Base-by-base conservation (phyloP, 2,113 vertebrate genomes). In the Vanacampus margaritifer region DNA sequence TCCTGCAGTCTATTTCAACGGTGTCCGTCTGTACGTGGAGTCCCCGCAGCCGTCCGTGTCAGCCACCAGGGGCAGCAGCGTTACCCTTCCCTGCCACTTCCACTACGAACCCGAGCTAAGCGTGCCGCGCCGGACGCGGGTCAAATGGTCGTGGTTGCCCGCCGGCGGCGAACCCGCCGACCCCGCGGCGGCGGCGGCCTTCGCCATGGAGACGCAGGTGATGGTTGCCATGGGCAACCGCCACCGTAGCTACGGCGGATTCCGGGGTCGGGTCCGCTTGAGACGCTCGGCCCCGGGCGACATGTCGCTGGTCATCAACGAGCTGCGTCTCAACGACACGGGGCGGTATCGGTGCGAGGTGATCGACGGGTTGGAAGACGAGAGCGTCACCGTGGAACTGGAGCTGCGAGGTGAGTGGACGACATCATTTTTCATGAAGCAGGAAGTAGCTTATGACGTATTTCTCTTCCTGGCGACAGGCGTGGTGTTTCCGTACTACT, bases 311-410 rank as follows among this genome's bases (percentile, higher is more conserved):
- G 87, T 95, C 9, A 89, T 98, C 80, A 81, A 69, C 0, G 89
- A 93, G 0, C 84, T 98, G 79, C 88, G 72, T 39, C 73, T 92
- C 67, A 91, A 93, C 43, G 96, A 98, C 32, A 92, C 87, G 0
- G 96, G 97, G 16, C 93, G 91, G 51, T 98, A 96, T 85, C 94
- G 94, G 50, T 98, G 97, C 0, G 95, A 98, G 84, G 93, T 98
- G 81, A 97, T 96, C 0, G 95, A 97, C 0, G 97, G 95, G 6
- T 90, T 99, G 84, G 97, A 99, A 83, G 96, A 98, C 0, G 92
- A 95, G 81, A 98, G 93, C 0, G 86, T 92, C 0, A 91, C 92
- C 1, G 93, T 99, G 72, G 94, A 98, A 16, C 89, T 99, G 64
- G 92, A 91, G 78, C 85, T 99, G 68, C 79, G 88, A 82, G 95